Evolutionary conservation across 2,797 vertebrate genomes (phyloP).

Genomic region (Acanthopagrus latus): DNA sequence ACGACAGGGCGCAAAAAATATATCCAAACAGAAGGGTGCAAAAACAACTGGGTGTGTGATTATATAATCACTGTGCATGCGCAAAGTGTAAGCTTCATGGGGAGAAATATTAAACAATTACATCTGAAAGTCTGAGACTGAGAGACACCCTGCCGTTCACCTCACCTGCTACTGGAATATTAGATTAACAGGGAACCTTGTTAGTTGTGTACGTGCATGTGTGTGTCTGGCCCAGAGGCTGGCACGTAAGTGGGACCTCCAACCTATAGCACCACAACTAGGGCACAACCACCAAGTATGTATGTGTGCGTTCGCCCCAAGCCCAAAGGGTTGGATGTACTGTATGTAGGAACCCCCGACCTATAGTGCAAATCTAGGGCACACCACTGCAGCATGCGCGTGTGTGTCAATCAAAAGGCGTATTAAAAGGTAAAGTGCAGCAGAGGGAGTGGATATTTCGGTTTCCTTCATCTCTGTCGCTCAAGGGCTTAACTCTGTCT

Average conservation of each 20-base stretch:
- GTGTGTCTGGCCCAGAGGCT: conserved; percentile 31
- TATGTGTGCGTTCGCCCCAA: conserved; percentile 24
- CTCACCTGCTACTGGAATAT: conserved; percentile 20
- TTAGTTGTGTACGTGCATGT: conserved; percentile 16
- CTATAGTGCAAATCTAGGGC: conserved; percentile 66
- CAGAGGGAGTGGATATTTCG: conserved; percentile 33
- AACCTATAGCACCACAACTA: conserved; percentile 48
- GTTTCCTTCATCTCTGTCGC: conserved; percentile 53
- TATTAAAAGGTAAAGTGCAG: conserved; percentile 60
- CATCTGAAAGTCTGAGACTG: neutral
- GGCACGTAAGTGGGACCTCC: conserved; percentile 22
- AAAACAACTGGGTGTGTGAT: neutral
- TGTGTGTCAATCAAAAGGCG: conserved; percentile 56
- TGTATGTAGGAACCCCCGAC: conserved; percentile 38
- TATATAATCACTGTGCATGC: neutral
- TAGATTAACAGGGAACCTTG: conserved; percentile 12
- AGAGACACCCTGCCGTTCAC: conserved; percentile 13
- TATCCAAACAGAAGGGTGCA: conserved; percentile 11
- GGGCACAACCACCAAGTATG: conserved; percentile 31
- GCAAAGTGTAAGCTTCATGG: neutral
- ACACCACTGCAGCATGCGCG: conserved; percentile 10
- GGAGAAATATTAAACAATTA: neutral
- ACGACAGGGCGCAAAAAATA: neutral
- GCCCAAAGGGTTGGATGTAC: conserved; percentile 37
- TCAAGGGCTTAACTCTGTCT: conserved; percentile 57